Percentiles rank a stretch among this genome's conserved stretches.
phyloP scores from a whole-genome alignment of 2,113 vertebrate genomes.

The Bothrops jararaca region DNA sequence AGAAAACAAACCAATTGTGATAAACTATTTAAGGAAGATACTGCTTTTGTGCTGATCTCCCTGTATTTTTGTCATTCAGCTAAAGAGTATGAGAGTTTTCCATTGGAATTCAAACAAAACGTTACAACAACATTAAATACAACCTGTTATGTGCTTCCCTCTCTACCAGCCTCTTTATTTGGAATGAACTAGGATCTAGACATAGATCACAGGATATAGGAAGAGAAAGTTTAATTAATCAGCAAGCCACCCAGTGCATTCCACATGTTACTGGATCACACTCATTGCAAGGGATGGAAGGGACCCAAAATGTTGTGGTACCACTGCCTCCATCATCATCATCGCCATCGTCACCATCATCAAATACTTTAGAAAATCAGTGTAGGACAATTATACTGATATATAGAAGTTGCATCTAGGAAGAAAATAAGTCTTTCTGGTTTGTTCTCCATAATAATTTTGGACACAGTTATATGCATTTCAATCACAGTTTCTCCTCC shows the following conservation, averaged over 20 bases:
- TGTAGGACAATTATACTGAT: background rate
- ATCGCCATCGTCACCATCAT: background rate
- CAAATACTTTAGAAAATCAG: background rate
- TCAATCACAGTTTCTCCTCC: background rate
- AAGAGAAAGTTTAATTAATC: background rate
- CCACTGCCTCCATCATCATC: background rate
- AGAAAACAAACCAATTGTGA: background rate
- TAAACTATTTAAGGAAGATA: background rate
- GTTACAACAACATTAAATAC: background rate
- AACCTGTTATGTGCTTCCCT: background rate
- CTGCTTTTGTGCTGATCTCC: background rate
- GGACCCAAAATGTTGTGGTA: background rate
- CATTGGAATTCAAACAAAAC: background rate
- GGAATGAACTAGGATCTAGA: background rate
- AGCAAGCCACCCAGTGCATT: background rate
- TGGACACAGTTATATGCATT: background rate
- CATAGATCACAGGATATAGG: background rate
- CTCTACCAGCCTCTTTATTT: background rate
- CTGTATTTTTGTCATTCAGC: background rate
- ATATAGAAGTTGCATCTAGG: background rate
- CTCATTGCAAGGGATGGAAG: background rate
- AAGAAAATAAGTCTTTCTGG: background rate
- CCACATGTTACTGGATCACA: background rate
- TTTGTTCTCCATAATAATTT: background rate
- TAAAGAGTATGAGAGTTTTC: background rate